phyloP scores from a whole-genome alignment of 2,113 vertebrate genomes.

The Engraulis encrasicolus region DNA sequence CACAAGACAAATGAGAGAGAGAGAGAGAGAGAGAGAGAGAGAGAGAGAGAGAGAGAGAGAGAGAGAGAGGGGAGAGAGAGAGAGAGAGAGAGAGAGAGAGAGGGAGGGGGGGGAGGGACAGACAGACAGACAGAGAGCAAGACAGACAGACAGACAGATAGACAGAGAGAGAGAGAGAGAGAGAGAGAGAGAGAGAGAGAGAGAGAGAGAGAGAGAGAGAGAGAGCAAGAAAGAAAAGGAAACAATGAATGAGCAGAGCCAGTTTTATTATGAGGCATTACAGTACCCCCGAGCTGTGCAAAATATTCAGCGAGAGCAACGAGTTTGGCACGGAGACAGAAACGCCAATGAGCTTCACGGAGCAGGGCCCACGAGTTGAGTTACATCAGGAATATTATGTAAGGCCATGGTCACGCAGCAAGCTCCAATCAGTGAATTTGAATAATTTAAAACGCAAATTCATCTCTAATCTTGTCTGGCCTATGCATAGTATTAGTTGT shows the following conservation, averaged over 20 bases:
- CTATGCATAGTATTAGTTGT: no score
- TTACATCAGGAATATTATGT: background rate
- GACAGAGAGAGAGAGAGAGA: background rate
- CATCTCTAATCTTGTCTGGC: no score
- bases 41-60: background rate
- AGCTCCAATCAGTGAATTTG: no score
- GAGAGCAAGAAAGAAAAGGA: background rate
- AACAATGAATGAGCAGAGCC: background rate
- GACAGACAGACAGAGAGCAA: background rate
- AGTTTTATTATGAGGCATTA: background rate
- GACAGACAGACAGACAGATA: background rate
- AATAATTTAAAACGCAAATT: no score
- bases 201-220: background rate
- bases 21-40: constrained; percentile 1
- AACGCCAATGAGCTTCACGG: background rate
- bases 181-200: background rate
- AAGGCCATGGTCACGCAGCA: background rate
- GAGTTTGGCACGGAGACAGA: background rate
- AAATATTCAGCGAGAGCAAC: background rate
- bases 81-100: background rate
- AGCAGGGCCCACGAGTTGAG: background rate
- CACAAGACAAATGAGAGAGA: no score
- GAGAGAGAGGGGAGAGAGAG: background rate
- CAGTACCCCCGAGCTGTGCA: background rate
- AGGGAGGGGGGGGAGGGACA: background rate